Evolutionary conservation across 2,113 vertebrate genomes (phyloP).

Genomic region (Rhegmatorhina hoffmannsi): DNA sequence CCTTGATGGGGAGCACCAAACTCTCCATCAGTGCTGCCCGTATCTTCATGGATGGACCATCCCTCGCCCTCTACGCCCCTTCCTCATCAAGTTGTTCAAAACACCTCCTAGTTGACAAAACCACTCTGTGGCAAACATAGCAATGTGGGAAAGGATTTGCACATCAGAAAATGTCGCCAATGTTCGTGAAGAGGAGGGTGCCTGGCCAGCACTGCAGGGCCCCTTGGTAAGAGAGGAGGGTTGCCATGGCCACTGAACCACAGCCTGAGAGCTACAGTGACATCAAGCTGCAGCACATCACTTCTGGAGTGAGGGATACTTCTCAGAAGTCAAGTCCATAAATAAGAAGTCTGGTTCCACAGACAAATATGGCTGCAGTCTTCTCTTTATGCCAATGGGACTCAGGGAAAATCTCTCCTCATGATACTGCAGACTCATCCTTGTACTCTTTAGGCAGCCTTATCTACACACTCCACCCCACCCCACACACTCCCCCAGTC

Average conservation of each 20-base stretch:
- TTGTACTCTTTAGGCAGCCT: not conserved
- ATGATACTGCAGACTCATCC: not conserved
- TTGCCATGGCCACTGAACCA: not conserved
- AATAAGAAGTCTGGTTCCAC: not conserved
- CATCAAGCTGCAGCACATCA: not conserved
- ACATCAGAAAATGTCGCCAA: not conserved
- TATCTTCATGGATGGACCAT: not conserved
- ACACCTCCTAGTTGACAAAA: not conserved
- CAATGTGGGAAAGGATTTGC: not conserved
- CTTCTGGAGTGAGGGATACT: not conserved
- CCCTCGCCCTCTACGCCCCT: rapidly evolving
- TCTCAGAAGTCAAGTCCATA: not conserved
- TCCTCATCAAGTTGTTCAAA: not conserved
- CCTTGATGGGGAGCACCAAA: not conserved
- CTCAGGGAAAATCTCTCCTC: not conserved
- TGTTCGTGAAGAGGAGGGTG: not conserved
- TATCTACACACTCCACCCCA: not conserved
- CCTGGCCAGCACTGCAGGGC: not conserved
- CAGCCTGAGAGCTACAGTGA: not conserved
- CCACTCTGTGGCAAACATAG: not conserved
- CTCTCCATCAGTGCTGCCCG: not conserved
- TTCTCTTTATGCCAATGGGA: not conserved
- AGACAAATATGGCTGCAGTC: not conserved
- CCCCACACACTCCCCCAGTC: not conserved
- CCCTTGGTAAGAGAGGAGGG: not conserved